Base-by-base conservation (phyloP, 2,113 vertebrate genomes). In the Boleophthalmus pectinirostris region DNA sequence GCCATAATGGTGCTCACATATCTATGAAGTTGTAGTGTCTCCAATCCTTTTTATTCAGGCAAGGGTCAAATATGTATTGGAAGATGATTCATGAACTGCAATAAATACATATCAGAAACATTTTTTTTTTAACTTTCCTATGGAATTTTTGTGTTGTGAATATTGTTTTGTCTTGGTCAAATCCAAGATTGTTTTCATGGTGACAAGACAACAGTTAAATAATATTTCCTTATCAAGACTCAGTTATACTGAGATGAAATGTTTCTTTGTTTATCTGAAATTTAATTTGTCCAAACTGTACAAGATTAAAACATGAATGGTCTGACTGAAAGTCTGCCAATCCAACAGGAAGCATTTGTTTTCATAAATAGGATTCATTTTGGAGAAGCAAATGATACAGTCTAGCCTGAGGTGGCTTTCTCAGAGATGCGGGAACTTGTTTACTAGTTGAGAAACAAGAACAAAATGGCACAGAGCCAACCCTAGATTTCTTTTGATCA, bases 271-370 rank as follows among this genome's bases (percentile, higher is more conserved):
- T 46, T 75, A 66, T 43, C 70, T 54, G 15, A 58, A 77, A 76
- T 86, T 21, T 35, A 75, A 88, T 88, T 82, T 43, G 70, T 70
- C 60, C 71, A 78, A 82, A 78, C 79, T 74, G 6, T 72, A 73
- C 73, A 57, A n/a, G 15, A 77, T 82, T 78, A 74, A n/a, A 45
- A 63, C 57, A 54, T 12, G 6, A 70, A 77, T 72, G 51, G 68
- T 70, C 58, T 69, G 69, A 83, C 24, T 82, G 49, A 83, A 49
- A 45, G 61, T 33, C 77, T 82, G 66, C 72, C 74, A 74, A 51
- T 63, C 45, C 66, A 67, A 0, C 58, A 70, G 78, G 80, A 87
- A 82, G 67, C 68, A 15, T 69, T 61, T 85, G 73, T 83, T 86
- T 79, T 78, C 47, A 74, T 72, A 72, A 84, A 72, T 75, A 61